Conservation (phyloP, 2,113 vertebrate species). For the Macquaria ambigua region DNA sequence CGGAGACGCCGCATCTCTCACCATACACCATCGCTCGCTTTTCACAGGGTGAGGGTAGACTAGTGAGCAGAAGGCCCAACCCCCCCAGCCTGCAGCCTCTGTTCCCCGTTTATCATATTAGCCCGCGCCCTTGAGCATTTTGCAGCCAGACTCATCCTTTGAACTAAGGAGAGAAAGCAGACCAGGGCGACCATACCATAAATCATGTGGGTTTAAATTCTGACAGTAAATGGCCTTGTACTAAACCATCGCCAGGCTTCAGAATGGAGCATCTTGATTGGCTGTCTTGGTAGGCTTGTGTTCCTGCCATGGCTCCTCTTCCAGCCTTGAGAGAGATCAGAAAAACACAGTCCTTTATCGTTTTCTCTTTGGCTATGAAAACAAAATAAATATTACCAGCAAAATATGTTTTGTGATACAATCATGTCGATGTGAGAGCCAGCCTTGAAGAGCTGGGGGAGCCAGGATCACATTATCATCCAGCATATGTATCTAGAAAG, state of each 20-base stretch:
- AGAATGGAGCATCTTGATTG: constrained; percentile 42
- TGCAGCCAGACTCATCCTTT: constrained; percentile 72
- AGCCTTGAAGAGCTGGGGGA: constrained; percentile 16
- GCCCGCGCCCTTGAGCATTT: constrained; percentile 74
- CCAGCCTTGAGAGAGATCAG: constrained; percentile 24
- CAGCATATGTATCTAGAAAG: constrained; percentile 44
- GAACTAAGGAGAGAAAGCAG: constrained; percentile 65
- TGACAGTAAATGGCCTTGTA: constrained; percentile 68
- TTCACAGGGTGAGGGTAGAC: constrained; percentile 48
- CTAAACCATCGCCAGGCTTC: constrained; percentile 52
- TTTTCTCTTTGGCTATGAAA: constrained; percentile 15
- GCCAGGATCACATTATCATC: constrained; percentile 49
- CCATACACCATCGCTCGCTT: constrained; percentile 20
- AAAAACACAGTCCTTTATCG: constrained; percentile 5
- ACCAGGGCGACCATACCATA: constrained; percentile 53
- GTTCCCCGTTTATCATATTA: constrained; percentile 79
- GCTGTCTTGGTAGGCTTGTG: constrained; percentile 20
- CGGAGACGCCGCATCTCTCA: constrained; percentile 13
- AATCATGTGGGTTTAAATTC: constrained; percentile 71
- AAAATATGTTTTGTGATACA: constrained; percentile 23
- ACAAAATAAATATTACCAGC: constrained; percentile 28
- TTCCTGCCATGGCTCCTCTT: constrained; percentile 9
- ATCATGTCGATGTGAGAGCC: constrained; percentile 13
- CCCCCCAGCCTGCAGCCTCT: constrained; percentile 52
- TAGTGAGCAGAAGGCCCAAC: constrained; percentile 28